These are phyloP conservation scores for Seriola dumerili DNA, from an alignment of 2,113 vertebrate genomes.

Conservation along the genomic window DNA sequence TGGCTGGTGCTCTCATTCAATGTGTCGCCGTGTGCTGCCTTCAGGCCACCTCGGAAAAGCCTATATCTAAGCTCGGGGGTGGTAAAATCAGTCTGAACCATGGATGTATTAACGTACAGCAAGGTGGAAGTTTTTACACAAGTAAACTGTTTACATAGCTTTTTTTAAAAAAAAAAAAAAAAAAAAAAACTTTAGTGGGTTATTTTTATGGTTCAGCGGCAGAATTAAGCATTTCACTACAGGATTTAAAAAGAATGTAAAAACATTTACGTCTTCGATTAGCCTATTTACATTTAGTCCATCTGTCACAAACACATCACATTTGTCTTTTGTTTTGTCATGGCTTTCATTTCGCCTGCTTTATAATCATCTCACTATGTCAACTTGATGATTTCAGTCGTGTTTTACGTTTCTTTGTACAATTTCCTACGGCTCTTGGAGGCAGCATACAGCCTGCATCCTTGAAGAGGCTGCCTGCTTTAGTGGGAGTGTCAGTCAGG, in stretches of 20 bases:
- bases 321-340: not conserved
- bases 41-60: not conserved
- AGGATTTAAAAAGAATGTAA: no score
- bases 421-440: not conserved
- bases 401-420: rapidly evolving
- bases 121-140: not conserved
- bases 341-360: rapidly evolving
- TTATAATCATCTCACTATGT: no score
- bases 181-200: rapidly evolving
- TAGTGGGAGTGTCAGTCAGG: slow-evolving; percentile 21
- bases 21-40: slow-evolving; percentile 22
- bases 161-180: not conserved
- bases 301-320: not conserved
- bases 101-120: not conserved
- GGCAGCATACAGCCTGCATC: slow-evolving; percentile 41
- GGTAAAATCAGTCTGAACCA: not conserved
- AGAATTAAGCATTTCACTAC: not conserved
- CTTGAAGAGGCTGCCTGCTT: not conserved
- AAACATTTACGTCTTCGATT: not conserved
- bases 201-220: not conserved
- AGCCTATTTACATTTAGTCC: not conserved
- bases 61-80: rapidly evolving
- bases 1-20: not conserved
- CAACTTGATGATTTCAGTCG: not conserved
- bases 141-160: not conserved